A percentile compares a stretch with the other conserved stretches of the same genome.
These are phyloP conservation scores for Cheilosia variabilis DNA, from an alignment of 2,888 invertebrate species.

Conservation along the genomic window DNA sequence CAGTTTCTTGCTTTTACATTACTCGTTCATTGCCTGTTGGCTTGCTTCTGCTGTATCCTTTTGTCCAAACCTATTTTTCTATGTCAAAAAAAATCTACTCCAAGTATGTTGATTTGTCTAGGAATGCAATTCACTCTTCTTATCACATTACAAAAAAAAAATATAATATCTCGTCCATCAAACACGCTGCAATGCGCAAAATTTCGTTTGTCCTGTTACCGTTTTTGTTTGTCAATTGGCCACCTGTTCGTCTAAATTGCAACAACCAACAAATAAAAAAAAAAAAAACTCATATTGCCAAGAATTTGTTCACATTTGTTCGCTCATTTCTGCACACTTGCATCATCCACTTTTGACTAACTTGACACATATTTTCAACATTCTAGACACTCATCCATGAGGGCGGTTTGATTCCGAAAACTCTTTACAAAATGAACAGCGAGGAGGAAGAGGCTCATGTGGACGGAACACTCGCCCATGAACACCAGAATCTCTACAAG, in stretches of 20 bases:
- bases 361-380: slow-evolving; percentile 10
- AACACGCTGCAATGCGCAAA: slow-evolving; percentile 62
- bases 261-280: slow-evolving; percentile 7
- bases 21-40: slow-evolving; percentile 28
- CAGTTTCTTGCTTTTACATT: slow-evolving; percentile 22
- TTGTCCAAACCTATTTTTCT: neutral
- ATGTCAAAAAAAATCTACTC: neutral
- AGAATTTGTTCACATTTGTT: slow-evolving; percentile 31
- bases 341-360: neutral
- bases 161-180: slow-evolving; percentile 38
- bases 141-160: slow-evolving; percentile 38
- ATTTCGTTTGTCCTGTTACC: slow-evolving; percentile 46
- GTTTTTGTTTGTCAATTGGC: slow-evolving; percentile 47
- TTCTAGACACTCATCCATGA: slow-evolving; percentile 91
- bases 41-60: slow-evolving; percentile 32
- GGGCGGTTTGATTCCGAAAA: slow-evolving; percentile 95
- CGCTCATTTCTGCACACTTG: slow-evolving; percentile 12
- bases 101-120: neutral
- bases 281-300: slow-evolving; percentile 30
- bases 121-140: slow-evolving; percentile 54
- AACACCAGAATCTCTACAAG: slow-evolving; percentile 82
- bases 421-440: slow-evolving; percentile 88
- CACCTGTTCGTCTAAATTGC: slow-evolving; percentile 62
- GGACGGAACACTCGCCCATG: slow-evolving; percentile 77
- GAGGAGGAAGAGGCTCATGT: slow-evolving; percentile 80